A percentile compares a stretch with the other conserved stretches of the same genome.
Conservation (phyloP, 2,888 invertebrate species). For the Cactoblastis cactorum region DNA sequence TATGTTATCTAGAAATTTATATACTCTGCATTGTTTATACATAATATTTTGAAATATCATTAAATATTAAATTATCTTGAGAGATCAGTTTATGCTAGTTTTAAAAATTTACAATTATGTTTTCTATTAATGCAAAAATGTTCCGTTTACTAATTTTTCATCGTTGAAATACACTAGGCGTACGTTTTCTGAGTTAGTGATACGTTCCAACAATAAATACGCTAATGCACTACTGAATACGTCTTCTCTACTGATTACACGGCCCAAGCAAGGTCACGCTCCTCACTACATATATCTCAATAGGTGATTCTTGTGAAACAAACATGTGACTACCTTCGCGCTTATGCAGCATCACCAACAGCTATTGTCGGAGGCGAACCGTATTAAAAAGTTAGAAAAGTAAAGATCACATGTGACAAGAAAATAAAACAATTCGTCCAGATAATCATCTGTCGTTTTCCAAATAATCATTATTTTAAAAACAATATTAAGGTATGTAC, state of each 20-base stretch:
- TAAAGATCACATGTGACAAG: slow-evolving; percentile 14
- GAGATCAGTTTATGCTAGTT: slow-evolving; percentile 78
- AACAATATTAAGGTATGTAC: slow-evolving; percentile 71
- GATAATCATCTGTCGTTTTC: slow-evolving; percentile 64
- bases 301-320: slow-evolving; percentile 38
- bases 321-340: slow-evolving; percentile 38
- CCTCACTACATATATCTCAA: slow-evolving; percentile 37
- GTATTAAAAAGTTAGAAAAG: slow-evolving; percentile 34
- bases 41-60: slow-evolving; percentile 71
- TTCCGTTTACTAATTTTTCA: slow-evolving; percentile 55
- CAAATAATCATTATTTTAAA: slow-evolving; percentile 54
- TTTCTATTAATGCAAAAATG: slow-evolving; percentile 64
- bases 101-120: slow-evolving; percentile 75
- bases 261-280: slow-evolving; percentile 58
- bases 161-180: slow-evolving; percentile 64
- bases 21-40: slow-evolving; percentile 69
- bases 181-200: slow-evolving; percentile 58
- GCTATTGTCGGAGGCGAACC: slow-evolving; percentile 40
- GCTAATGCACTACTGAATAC: slow-evolving; percentile 67
- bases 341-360: slow-evolving; percentile 35
- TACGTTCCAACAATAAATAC: slow-evolving; percentile 64
- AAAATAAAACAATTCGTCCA: slow-evolving; percentile 61
- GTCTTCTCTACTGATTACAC: slow-evolving; percentile 64
- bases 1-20: slow-evolving; percentile 67
- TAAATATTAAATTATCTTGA: slow-evolving; percentile 73